A percentile compares a stretch with the other conserved stretches of the same genome.
phyloP scores from a whole-genome alignment of 2,888 invertebrate species.

The Nycteola revayana region DNA sequence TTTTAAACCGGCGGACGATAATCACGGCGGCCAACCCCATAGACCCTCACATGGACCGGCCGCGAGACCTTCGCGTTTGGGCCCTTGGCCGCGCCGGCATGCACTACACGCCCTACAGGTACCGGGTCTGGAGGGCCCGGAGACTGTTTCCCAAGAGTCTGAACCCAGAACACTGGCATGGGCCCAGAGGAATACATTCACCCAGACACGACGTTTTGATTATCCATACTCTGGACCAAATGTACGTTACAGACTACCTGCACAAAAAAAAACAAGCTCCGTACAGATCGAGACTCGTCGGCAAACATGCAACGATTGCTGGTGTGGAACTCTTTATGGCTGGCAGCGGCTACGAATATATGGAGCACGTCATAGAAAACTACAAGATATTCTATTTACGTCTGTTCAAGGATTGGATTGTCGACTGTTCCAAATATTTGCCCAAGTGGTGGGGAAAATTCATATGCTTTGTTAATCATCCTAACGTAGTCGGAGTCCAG shows the following conservation, averaged over 20 bases:
- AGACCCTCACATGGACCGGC: slow-evolving; percentile 39
- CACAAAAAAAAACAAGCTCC: slow-evolving; percentile 34
- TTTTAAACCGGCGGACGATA: slow-evolving; percentile 45
- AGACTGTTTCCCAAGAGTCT: slow-evolving; percentile 44
- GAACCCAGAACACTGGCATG: slow-evolving; percentile 59
- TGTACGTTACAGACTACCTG: slow-evolving; percentile 31
- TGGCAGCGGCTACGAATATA: slow-evolving; percentile 47
- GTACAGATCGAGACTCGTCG: slow-evolving; percentile 14
- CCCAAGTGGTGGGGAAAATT: slow-evolving; percentile 64
- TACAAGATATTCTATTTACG: slow-evolving; percentile 41
- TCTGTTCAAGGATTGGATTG: slow-evolving; percentile 7
- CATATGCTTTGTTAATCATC: slow-evolving; percentile 45
- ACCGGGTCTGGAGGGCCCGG: slow-evolving; percentile 46
- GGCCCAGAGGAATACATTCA: slow-evolving; percentile 43
- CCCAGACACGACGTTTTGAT: slow-evolving; percentile 50
- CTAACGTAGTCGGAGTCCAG: slow-evolving; percentile 36
- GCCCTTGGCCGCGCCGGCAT: slow-evolving; percentile 40
- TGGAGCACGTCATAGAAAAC: slow-evolving; percentile 47
- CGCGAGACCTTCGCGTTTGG: slow-evolving; percentile 50
- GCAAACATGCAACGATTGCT: rapidly evolving
- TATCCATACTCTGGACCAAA: slow-evolving; percentile 42
- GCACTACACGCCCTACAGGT: slow-evolving; percentile 44
- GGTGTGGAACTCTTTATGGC: slow-evolving; percentile 24
- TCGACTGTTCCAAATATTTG: slow-evolving; percentile 48
- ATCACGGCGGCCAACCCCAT: slow-evolving; percentile 46